A percentile compares a stretch with the other conserved stretches of the same genome.
phyloP scores from a whole-genome alignment of 2,888 invertebrate genomes.

The Gastracanthus pulcherrimus region DNA sequence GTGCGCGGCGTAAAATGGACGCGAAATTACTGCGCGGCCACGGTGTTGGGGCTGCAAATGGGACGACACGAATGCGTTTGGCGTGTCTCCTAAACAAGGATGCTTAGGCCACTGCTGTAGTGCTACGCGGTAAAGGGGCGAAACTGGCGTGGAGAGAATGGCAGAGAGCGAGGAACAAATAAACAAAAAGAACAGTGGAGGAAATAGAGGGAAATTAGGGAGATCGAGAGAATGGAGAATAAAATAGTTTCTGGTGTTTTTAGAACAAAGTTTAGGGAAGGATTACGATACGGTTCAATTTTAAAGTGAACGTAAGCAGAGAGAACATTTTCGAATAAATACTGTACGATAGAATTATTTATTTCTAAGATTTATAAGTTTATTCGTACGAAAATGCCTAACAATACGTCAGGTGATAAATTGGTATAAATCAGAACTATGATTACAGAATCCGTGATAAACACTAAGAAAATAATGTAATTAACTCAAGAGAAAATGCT shows the following conservation, averaged over 20 bases:
- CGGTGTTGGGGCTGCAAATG: neutral
- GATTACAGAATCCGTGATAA: no score
- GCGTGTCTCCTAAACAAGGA: slow-evolving; percentile 20
- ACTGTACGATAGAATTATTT: no score
- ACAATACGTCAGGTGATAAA: no score
- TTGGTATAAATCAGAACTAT: no score
- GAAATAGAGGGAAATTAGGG: neutral
- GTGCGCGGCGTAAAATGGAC: neutral
- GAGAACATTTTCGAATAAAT: no score
- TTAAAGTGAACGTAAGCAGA: no score
- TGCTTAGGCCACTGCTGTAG: neutral
- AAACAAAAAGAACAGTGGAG: neutral
- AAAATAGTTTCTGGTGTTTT: neutral
- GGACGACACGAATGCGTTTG: slow-evolving; percentile 7
- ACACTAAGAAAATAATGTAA: no score
- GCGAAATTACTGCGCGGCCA: slow-evolving; percentile 15
- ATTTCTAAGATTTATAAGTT: no score
- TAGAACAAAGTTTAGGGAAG: no score
- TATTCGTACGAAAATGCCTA: no score
- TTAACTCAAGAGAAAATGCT: no score
- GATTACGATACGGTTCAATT: no score
- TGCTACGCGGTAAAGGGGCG: neutral
- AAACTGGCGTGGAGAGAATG: neutral
- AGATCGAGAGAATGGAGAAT: neutral
- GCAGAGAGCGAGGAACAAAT: neutral